Percentiles rank a stretch among this genome's conserved stretches.
Evolutionary conservation across 2,113 vertebrate genomes (phyloP).

Genomic region (Tragulus kanchil): DNA sequence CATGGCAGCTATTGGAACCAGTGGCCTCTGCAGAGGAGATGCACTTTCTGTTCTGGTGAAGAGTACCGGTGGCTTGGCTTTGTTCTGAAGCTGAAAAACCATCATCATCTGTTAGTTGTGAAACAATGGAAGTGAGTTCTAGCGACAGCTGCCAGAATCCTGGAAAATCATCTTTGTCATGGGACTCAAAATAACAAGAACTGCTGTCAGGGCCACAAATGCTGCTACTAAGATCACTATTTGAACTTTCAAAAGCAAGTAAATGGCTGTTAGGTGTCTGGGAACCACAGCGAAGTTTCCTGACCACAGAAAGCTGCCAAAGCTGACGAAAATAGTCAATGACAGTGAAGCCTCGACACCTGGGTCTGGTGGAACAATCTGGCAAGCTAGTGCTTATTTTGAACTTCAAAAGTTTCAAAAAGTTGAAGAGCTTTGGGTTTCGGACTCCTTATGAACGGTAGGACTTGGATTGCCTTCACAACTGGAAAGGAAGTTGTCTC

Average conservation of each 20-base stretch:
- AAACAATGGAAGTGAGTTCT: slow-evolving; percentile 85
- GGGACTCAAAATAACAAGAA: slow-evolving; percentile 72
- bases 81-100: slow-evolving; percentile 60
- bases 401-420: no score
- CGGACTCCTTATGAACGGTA: neutral
- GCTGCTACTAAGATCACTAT: slow-evolving; percentile 81
- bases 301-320: slow-evolving; percentile 67
- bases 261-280: slow-evolving; percentile 59
- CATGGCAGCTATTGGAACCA: slow-evolving; percentile 62
- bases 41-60: slow-evolving; percentile 66
- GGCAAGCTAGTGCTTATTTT: slow-evolving; percentile 88
- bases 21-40: slow-evolving; percentile 47
- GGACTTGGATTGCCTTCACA: slow-evolving; percentile 31
- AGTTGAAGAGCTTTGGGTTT: no score
- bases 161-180: slow-evolving; percentile 68
- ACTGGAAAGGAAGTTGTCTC: slow-evolving; percentile 44
- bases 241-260: slow-evolving; percentile 64
- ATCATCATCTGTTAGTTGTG: slow-evolving; percentile 80
- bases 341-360: slow-evolving; percentile 87
- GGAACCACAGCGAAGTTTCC: slow-evolving; percentile 47
- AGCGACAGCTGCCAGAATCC: slow-evolving; percentile 87
- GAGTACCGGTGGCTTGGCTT: slow-evolving; percentile 38
- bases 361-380: slow-evolving; percentile 87
- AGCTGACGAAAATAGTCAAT: slow-evolving; percentile 86
- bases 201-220: slow-evolving; percentile 76